Evolutionary conservation across 2,113 vertebrate species (phyloP).

Genomic region (Fregetta grallaria): DNA sequence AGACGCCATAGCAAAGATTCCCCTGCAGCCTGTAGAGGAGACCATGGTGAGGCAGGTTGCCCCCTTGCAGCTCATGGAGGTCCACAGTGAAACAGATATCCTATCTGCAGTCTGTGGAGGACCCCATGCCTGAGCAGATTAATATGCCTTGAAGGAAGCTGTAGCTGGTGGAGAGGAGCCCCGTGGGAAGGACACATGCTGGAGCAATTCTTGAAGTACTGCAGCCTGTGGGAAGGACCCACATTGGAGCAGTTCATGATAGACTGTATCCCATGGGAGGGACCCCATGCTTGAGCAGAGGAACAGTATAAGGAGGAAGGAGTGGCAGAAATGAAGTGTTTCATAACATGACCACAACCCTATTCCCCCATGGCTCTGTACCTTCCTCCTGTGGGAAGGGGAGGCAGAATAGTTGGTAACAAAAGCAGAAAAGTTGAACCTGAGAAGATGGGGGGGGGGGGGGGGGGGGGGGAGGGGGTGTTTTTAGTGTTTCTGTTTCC

Average conservation of each 20-base stretch:
- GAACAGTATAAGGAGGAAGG: not conserved
- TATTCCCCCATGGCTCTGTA: not conserved
- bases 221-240: not conserved
- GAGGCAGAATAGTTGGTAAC: not conserved
- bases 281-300: not conserved
- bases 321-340: not conserved
- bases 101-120: not conserved
- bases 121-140: not conserved
- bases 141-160: not conserved
- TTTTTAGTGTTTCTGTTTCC: not conserved
- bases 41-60: not conserved
- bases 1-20: not conserved
- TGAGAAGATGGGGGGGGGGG: not conserved
- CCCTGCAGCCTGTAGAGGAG: not conserved
- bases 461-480: not conserved
- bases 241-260: accelerated
- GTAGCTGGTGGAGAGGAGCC: not conserved
- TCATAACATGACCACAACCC: not conserved
- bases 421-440: not conserved
- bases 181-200: not conserved
- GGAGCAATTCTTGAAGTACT: not conserved
- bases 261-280: not conserved
- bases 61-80: not conserved
- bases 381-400: not conserved
- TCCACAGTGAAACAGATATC: not conserved